phyloP scores from a whole-genome alignment of 2,888 invertebrate genomes.

The Fragum whitleyi region DNA sequence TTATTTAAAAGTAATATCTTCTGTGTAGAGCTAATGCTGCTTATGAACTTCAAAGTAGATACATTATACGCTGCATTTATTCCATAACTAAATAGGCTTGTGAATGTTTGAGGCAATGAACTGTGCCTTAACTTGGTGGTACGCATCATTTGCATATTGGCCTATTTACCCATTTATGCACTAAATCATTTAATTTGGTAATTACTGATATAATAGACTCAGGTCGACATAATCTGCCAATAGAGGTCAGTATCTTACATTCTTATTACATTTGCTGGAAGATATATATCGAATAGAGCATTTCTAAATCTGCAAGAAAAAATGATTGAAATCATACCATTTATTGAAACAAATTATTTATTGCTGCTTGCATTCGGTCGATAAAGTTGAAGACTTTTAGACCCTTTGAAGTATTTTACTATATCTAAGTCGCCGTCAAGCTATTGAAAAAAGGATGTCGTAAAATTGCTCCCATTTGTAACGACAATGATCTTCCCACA shows the following conservation, averaged over 20 bases:
- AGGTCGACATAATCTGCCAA: too few relatives aligned
- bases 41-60: neutral
- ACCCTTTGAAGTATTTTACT: neutral
- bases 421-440: neutral
- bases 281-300: too few relatives aligned
- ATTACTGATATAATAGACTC: too few relatives aligned
- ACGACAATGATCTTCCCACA: slow-evolving; percentile 13
- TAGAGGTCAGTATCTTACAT: too few relatives aligned
- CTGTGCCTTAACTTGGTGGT: neutral
- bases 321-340: too few relatives aligned
- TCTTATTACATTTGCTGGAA: too few relatives aligned
- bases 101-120: neutral
- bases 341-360: too few relatives aligned
- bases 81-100: slow-evolving; percentile 4
- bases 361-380: neutral
- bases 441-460: neutral
- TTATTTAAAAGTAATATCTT: neutral
- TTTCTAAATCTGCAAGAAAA: too few relatives aligned
- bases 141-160: neutral
- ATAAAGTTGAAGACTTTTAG: neutral
- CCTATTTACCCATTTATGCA: neutral
- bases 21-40: neutral
- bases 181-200: too few relatives aligned
- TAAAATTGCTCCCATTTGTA: neutral
- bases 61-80: slow-evolving; percentile 1